Conservation (phyloP, 2,113 vertebrate species). For the Cavia porcellus region DNA sequence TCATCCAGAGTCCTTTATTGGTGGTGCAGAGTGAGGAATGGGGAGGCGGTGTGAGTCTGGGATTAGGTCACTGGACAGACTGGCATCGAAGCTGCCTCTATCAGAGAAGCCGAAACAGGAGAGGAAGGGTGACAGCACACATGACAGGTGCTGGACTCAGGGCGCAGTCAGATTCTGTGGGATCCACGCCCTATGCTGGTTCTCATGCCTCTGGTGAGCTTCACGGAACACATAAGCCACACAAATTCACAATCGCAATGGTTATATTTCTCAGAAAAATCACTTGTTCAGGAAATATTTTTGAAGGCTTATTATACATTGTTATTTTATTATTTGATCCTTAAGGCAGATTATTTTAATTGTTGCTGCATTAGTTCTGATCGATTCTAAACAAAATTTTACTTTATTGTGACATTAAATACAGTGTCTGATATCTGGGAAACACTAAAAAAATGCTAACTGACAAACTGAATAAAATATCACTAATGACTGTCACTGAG, state of each 20-base stretch:
- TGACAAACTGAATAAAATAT: constrained; percentile 10
- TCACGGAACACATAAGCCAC: neutral
- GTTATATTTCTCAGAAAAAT: neutral
- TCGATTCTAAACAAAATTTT: neutral
- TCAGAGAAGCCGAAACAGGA: neutral
- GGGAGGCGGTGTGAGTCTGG: neutral
- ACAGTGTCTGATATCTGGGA: neutral
- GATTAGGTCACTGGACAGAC: neutral
- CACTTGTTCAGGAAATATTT: neutral
- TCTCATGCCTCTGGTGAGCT: neutral
- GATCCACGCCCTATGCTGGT: neutral
- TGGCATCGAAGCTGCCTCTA: neutral
- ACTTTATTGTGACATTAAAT: neutral
- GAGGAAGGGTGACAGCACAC: accelerated
- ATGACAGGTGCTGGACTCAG: neutral
- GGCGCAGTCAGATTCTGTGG: no score
- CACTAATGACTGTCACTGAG: neutral
- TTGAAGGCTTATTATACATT: neutral
- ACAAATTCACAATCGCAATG: neutral
- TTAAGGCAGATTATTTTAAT: constrained; percentile 6
- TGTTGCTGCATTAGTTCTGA: neutral
- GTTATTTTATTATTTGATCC: neutral
- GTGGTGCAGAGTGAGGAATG: neutral
- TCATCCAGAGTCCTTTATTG: neutral
- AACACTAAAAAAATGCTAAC: neutral